Evolutionary conservation across 1,140 invertebrate species (phyloP).

Genomic region (Berghia stephanieae): DNA sequence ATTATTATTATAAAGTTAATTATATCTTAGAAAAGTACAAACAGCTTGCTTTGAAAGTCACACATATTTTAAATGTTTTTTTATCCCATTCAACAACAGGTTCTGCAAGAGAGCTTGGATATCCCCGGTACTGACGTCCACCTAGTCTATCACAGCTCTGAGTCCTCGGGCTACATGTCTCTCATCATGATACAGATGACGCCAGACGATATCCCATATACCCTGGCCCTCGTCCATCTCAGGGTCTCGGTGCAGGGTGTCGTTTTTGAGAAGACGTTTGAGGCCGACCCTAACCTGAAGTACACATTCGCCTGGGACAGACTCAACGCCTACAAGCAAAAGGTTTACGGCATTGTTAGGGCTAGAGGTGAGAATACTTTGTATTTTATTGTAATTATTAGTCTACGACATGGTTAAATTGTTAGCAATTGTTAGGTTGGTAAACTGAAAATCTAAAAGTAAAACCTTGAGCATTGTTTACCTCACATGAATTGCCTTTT

Average conservation of each 20-base stretch:
- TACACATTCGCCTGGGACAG: slow-evolving; percentile 98
- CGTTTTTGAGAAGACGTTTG: slow-evolving; percentile 88
- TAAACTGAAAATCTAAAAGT: too few relatives aligned
- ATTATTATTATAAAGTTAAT: too few relatives aligned
- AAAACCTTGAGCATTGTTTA: too few relatives aligned
- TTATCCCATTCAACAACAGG: slow-evolving; percentile 70
- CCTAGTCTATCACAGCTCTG: slow-evolving; percentile 91
- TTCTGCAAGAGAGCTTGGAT: slow-evolving; percentile 91
- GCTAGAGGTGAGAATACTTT: slow-evolving; percentile 65
- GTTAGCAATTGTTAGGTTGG: too few relatives aligned
- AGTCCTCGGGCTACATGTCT: slow-evolving; percentile 90
- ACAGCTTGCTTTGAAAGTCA: too few relatives aligned
- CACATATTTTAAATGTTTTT: not conserved
- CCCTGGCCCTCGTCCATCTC: slow-evolving; percentile 86
- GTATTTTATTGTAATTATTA: too few relatives aligned
- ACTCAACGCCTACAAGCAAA: slow-evolving; percentile 95
- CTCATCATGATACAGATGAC: slow-evolving; percentile 92
- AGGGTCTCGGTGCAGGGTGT: slow-evolving; percentile 90
- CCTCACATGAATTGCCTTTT: too few relatives aligned
- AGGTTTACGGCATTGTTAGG: slow-evolving; percentile 75
- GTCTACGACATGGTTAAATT: too few relatives aligned
- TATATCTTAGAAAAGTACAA: too few relatives aligned
- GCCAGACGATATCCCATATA: slow-evolving; percentile 78
- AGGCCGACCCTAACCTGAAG: slow-evolving; percentile 92
- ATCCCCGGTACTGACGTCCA: slow-evolving; percentile 93